Base-by-base conservation (phyloP, 2,888 invertebrate species). In the Empis stercorea region DNA sequence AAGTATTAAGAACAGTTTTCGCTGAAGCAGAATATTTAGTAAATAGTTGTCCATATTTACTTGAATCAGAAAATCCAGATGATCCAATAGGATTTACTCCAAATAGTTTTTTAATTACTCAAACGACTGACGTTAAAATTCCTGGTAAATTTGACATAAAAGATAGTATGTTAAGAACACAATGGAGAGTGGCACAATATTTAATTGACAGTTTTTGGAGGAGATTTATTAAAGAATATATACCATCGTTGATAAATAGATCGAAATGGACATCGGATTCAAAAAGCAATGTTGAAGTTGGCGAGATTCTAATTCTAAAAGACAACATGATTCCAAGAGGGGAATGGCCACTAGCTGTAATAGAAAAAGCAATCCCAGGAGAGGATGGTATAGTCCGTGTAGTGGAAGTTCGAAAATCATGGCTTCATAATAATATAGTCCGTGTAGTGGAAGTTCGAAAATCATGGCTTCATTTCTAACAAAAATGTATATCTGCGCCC, bases 161-260 rank as follows among this genome's bases (percentile, higher is more conserved):
- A 16, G 41, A 41, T 4, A 27, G 32, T 7, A 41, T 44, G 13
- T 15, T 30, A 44, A 45, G 42, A 11, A 46, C 41, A 10, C 42
- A 40, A 30, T 53, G 48, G 47, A 36, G 50, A 30, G 23, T 47
- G 15, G 37, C 48, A 10, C 48, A 53, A 36, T 45, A 46, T 20
- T 27, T 47, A 20, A 48, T 45, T 13, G 50, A 53, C 39, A 36
- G 38, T 16, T 52, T 52, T 36, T 52, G 51, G 49, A 46, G 34
- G 14, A 39, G 48, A 17, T 49, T 48, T 30, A 27, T 51, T 10
- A 49, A 43, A n/a, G n/a, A n/a, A n/a, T n/a, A n/a, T n/a, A n/a
- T n/a, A n/a, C n/a, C n/a, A n/a, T n/a, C n/a, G n/a, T 16, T 49
- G 2, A 44, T 45, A 4, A 50, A 46, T 30, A 20, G 50, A 11